Base-by-base conservation (phyloP, 30 jellyfish, hydroid and myxozoan species). In the Cassiopea andromeda region DNA sequence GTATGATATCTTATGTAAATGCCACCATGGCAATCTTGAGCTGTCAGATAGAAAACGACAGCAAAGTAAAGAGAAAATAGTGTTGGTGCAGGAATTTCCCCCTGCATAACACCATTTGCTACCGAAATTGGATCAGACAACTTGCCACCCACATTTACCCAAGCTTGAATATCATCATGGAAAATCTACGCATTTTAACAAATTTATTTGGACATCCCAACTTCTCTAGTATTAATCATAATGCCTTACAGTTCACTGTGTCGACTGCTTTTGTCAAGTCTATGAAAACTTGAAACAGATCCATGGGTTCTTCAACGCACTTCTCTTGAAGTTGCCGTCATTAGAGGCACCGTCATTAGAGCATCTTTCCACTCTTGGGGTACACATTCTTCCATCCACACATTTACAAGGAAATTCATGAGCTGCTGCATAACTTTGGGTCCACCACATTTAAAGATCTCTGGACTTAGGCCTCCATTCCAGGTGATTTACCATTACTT, bases 241-340 rank as follows among this genome's bases (percentile, higher is more conserved):
- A 44, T 0, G 60, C 83, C 19, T 38, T 54, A 3, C 60, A 0
- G 38, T 54, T 54, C 0, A 54, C 64, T 54, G 64, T 54, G 64
- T 54, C 64, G 64, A 54, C 0, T 54, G 64, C 83, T 73, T 78
- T 78, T 13, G 77, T 78, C 45, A 78, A 71, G 38, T 78, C 87
- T 0, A 78, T 44, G 77, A 44, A 78, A 48, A 71, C 59, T 14
- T 17, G n/a, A 71, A 44, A 78, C 49, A 78, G 87, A 44, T 47
- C 80, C 18, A 13, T n/a, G n/a, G 1, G 44, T 9, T 78, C 80
- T 44, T 78, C 87, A 44, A n/a, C 0, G 75, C 87, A 0, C 87
- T 78, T 78, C 75, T 78, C 87, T 19, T 78, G 87, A 44, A 78
- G 87, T 48, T 48, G 87, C 50, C 87, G n/a, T n/a, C n/a, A n/a